Evolutionary conservation across 1,140 invertebrate genomes (phyloP).

Genomic region (Nomia melanderi): DNA sequence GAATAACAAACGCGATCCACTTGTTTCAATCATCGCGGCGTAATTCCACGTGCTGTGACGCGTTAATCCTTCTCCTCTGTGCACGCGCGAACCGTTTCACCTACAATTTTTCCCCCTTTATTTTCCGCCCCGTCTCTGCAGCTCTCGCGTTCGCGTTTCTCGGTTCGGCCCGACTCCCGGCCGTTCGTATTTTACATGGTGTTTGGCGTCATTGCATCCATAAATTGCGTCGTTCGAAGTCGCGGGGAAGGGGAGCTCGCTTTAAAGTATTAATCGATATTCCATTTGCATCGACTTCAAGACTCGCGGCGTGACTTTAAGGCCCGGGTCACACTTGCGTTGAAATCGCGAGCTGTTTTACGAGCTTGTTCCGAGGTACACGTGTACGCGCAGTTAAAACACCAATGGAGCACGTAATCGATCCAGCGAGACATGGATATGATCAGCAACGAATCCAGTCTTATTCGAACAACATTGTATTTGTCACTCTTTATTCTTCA

Average conservation of each 20-base stretch:
- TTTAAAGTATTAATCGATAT: slow-evolving; percentile 44
- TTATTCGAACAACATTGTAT: too few species aligned
- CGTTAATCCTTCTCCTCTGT: neutral
- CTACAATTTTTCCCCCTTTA: neutral
- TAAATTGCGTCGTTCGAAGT: slow-evolving; percentile 17
- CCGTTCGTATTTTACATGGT: neutral
- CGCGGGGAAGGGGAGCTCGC: neutral
- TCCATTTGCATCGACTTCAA: slow-evolving; percentile 32
- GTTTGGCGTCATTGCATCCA: slow-evolving; percentile 2
- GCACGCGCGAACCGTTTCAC: neutral
- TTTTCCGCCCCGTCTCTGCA: neutral
- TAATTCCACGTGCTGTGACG: neutral
- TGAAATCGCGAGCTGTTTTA: too few species aligned
- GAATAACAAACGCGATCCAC: neutral
- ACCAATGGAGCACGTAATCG: too few species aligned
- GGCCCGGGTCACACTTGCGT: neutral
- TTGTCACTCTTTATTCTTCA: too few species aligned
- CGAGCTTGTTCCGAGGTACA: too few species aligned
- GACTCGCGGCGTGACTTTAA: neutral
- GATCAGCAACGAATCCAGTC: too few species aligned
- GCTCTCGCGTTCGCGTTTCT: neutral
- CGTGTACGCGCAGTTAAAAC: too few species aligned
- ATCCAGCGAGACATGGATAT: too few species aligned
- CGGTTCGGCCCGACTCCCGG: neutral
- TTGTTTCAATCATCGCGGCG: neutral